Percentiles rank a stretch among this genome's conserved stretches.
Conservation (phyloP, 2,113 vertebrate species). For the Rhinolophus sinicus region DNA sequence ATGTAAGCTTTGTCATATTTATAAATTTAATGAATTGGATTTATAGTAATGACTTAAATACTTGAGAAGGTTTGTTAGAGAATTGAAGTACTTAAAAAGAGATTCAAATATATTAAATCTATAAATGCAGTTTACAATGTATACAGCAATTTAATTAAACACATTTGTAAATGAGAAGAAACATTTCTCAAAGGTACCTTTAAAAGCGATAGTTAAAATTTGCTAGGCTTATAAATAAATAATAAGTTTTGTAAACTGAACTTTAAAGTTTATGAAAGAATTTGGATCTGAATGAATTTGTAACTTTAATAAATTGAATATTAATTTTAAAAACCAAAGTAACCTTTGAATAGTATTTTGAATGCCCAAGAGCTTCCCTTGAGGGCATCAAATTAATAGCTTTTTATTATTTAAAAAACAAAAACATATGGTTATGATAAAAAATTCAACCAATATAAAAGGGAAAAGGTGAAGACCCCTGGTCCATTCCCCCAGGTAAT, state of each 20-base stretch:
- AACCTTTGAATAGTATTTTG: constrained; percentile 42
- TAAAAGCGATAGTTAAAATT: constrained; percentile 69
- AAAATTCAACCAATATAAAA: not conserved
- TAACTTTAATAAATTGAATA: constrained; percentile 71
- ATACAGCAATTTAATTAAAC: constrained; percentile 76
- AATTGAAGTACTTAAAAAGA: constrained; percentile 63
- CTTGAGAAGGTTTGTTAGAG: constrained; percentile 56
- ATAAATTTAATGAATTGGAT: constrained; percentile 50
- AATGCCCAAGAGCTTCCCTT: not conserved
- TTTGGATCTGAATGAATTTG: constrained; percentile 46
- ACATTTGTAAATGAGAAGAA: constrained; percentile 66
- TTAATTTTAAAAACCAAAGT: constrained; percentile 60
- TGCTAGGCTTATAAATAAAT: constrained; percentile 76
- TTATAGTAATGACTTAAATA: constrained; percentile 52
- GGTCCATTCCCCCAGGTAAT: not conserved
- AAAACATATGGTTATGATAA: not conserved
- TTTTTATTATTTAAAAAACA: constrained; percentile 54
- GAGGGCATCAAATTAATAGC: constrained; percentile 48
- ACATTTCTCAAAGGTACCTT: constrained; percentile 68
- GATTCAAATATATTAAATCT: constrained; percentile 59
- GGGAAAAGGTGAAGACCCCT: not conserved
- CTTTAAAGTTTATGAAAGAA: constrained; percentile 58
- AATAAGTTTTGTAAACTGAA: constrained; percentile 65
- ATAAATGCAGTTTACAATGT: constrained; percentile 61
- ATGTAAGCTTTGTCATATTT: constrained; percentile 27